These are phyloP conservation scores for Trichonephila clavata DNA, from an alignment of 1,140 invertebrate species.

Conservation along the genomic window DNA sequence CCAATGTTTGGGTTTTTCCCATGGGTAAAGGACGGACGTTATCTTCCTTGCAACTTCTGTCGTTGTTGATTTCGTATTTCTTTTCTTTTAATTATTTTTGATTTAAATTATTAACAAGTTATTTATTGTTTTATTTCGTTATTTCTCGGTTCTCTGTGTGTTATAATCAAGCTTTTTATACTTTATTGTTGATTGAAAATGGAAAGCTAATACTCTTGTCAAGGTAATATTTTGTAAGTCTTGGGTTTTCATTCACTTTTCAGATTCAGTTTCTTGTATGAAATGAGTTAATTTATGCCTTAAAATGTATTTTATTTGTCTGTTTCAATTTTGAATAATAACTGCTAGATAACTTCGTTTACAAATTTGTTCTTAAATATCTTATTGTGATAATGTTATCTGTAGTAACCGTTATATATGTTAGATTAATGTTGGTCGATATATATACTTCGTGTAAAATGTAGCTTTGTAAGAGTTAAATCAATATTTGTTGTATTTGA, in stretches of 20 bases:
- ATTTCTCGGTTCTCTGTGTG: background rate
- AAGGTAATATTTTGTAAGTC: background rate
- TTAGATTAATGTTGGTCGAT: background rate
- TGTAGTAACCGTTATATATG: background rate
- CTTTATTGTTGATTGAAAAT: background rate
- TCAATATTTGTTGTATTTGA: too few species aligned
- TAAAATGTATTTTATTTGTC: background rate
- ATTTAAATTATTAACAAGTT: background rate
- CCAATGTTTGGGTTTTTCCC: slow-evolving; percentile 74
- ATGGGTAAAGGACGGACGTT: slow-evolving; percentile 46
- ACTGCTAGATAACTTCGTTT: background rate
- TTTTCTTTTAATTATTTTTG: slow-evolving; percentile 38
- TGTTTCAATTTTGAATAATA: background rate
- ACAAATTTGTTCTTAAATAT: background rate
- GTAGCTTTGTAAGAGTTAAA: too few species aligned
- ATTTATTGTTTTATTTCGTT: background rate
- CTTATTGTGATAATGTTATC: background rate
- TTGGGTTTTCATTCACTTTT: background rate
- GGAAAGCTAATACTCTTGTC: background rate
- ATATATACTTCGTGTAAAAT: too few species aligned
- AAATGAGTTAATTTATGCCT: background rate
- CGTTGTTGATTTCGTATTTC: slow-evolving; percentile 15
- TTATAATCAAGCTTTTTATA: background rate
- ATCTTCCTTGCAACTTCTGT: slow-evolving; percentile 55
- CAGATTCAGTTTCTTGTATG: background rate